Base-by-base conservation (phyloP, 2,113 vertebrate species). In the Coregonus clupeaformis region DNA sequence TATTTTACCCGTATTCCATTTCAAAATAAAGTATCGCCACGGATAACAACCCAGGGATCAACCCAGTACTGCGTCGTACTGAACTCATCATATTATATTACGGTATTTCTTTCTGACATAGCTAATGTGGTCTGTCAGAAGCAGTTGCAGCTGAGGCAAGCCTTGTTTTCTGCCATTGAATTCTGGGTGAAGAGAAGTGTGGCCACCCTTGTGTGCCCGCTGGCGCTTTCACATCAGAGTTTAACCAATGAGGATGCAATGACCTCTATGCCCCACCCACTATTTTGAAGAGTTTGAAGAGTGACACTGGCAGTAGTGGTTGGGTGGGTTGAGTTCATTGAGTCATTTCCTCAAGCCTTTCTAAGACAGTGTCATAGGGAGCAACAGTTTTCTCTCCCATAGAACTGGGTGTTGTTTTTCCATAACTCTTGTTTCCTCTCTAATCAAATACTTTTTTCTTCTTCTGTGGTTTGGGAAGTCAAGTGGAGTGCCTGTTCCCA, bases 121-220 rank as follows among this genome's bases (percentile, higher is more conserved):
- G 83, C 68, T 85, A 84, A 84, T 75, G 72, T 30, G 14, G 64
- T 67, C 84, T 80, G 84, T 85, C 87, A 87, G 84, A 85, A 85
- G 80, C 36, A 20, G 75, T 87, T 80, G 60, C 12, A 1, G 75
- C 67, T 85, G 87, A 89, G 18, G 73, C 68, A 79, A 71, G 79
- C 82, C 87, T 80, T 20, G 83, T 62, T 66, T 84, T 66, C 1
- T 18, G 63, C 52, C 3, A 25, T 75, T 75, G 72, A 80, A 70
- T 52, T 49, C n/a, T 36, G 29, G 55, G 24, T 18, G 67, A 20
- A 47, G 64, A 11, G 75, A 12, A 69, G 20, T 80, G n/a, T n/a
- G n/a, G n/a, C n/a, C n/a, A n/a, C n/a, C n/a, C n/a, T n/a, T n/a
- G n/a, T n/a, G n/a, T n/a, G n/a, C n/a, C n/a, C n/a, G 6, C 57